Conservation (phyloP, 2,888 invertebrate genomes). For the Drosophila paranaensis region DNA sequence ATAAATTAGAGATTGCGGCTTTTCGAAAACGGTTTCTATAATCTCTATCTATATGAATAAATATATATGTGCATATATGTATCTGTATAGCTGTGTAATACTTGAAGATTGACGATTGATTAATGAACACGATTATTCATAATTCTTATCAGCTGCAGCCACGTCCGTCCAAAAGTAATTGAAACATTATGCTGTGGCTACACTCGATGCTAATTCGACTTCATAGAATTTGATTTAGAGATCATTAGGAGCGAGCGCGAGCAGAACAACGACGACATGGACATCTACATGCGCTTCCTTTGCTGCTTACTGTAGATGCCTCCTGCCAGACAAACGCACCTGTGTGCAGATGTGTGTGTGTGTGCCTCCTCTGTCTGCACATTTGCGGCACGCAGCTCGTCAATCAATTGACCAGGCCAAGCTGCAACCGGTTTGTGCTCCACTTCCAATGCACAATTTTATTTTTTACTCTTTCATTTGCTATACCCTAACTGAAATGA, state of each 20-base stretch:
- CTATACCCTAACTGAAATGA: constrained; percentile 13
- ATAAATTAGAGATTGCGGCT: constrained; percentile 73
- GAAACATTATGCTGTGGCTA: constrained; percentile 26
- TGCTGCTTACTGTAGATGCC: constrained; percentile 64
- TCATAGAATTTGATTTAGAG: constrained; percentile 66
- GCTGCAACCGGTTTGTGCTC: constrained; percentile 73
- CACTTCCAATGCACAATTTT: constrained; percentile 43
- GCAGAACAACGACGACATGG: constrained; percentile 66
- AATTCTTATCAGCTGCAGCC: constrained; percentile 52
- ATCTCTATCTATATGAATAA: not conserved
- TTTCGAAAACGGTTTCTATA: constrained; percentile 11
- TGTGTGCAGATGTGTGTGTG: constrained; percentile 42
- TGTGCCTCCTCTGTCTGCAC: constrained; percentile 57
- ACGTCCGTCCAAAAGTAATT: constrained; percentile 4
- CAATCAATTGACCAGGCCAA: constrained; percentile 68
- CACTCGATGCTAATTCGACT: constrained; percentile 69
- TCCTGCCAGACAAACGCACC: constrained; percentile 20
- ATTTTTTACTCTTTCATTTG: not conserved
- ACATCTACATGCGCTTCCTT: constrained; percentile 80
- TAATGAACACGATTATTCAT: constrained; percentile 77
- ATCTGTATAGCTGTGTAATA: constrained; percentile 16
- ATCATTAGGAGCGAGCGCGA: constrained; percentile 66
- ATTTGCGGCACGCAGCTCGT: constrained; percentile 77
- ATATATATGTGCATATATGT: not conserved
- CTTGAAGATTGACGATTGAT: constrained; percentile 73